These are phyloP conservation scores for Macroramphosus scolopax DNA, from an alignment of 2,797 vertebrate genomes.

Conservation along the genomic window DNA sequence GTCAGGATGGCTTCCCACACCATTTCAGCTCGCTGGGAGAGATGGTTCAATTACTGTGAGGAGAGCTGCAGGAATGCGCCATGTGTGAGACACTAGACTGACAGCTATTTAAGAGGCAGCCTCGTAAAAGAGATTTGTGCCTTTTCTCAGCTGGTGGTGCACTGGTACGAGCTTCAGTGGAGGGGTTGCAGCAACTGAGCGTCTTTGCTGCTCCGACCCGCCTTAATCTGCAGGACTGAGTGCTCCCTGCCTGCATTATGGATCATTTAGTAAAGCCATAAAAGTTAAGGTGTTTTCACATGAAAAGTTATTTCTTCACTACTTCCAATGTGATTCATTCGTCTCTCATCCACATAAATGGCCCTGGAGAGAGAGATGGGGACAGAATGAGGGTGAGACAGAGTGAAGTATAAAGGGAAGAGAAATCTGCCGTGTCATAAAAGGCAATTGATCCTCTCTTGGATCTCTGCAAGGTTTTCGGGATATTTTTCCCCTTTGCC, in stretches of 20 bases:
- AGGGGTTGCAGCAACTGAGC: slow-evolving; percentile 50
- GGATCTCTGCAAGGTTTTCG: slow-evolving; percentile 65
- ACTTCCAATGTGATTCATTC: slow-evolving; percentile 76
- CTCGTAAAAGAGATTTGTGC: slow-evolving; percentile 85
- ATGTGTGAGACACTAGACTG: slow-evolving; percentile 78
- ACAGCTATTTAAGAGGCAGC: slow-evolving; percentile 81
- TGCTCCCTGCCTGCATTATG: slow-evolving; percentile 75
- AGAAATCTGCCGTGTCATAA: slow-evolving; percentile 71
- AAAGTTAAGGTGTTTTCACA: slow-evolving; percentile 82
- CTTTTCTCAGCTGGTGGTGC: slow-evolving; percentile 56
- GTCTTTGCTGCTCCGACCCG: slow-evolving; percentile 43
- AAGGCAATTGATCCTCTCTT: slow-evolving; percentile 73
- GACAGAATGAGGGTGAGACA: slow-evolving; percentile 18
- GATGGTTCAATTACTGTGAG: slow-evolving; percentile 77
- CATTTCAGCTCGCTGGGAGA: slow-evolving; percentile 68
- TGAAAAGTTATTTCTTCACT: slow-evolving; percentile 81
- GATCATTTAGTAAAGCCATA: slow-evolving; percentile 82
- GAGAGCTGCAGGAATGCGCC: slow-evolving; percentile 66
- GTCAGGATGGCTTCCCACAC: slow-evolving; percentile 70
- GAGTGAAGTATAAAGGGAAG: slow-evolving; percentile 52
- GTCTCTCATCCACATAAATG: slow-evolving; percentile 68
- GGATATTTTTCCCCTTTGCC: slow-evolving; percentile 51
- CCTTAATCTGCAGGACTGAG: slow-evolving; percentile 72
- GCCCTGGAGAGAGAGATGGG: slow-evolving; percentile 35
- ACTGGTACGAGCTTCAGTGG: slow-evolving; percentile 42